Conservation (phyloP, 2,888 invertebrate species). For the Drosophila bunnanda region DNA sequence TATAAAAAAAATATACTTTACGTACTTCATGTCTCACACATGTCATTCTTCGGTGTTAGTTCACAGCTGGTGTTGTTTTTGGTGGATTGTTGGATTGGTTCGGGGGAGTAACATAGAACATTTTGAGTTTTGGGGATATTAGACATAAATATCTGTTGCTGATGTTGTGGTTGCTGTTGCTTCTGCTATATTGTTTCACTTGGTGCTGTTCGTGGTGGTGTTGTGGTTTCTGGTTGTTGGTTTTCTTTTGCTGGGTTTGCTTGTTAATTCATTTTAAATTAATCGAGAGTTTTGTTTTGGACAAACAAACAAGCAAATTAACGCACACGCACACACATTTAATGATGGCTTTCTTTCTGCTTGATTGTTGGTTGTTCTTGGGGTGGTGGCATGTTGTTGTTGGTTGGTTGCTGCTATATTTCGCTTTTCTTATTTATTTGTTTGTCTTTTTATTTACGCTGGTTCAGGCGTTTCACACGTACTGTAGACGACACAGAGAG, state of each 20-base stretch:
- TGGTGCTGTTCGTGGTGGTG: constrained; percentile 38
- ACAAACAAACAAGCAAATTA: constrained; percentile 63
- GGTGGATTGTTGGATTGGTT: constrained; percentile 51
- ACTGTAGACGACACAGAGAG: constrained; percentile 88
- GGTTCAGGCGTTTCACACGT: constrained; percentile 96
- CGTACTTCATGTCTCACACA: constrained; percentile 70
- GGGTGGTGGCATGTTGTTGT: constrained; percentile 40
- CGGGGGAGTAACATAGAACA: constrained; percentile 46
- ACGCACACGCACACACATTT: constrained; percentile 59
- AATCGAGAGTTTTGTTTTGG: constrained; percentile 45
- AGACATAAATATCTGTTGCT: constrained; percentile 40
- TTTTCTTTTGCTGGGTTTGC: constrained; percentile 41
- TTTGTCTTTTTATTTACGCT: constrained; percentile 85
- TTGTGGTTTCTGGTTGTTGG: constrained; percentile 39
- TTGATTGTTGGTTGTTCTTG: constrained; percentile 50
- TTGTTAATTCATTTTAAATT: constrained; percentile 57
- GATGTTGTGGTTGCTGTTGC: constrained; percentile 33
- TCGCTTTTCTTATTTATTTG: constrained; percentile 4
- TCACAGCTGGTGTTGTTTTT: constrained; percentile 61
- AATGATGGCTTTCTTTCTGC: constrained; percentile 46
- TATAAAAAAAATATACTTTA: constrained; percentile 58
- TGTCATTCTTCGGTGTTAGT: constrained; percentile 76
- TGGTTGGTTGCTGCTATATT: constrained; percentile 57
- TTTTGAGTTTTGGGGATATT: constrained; percentile 32
- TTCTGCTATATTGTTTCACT: constrained; percentile 24